phyloP scores from a whole-genome alignment of 2,888 invertebrate species.

The Acleris holmiana region DNA sequence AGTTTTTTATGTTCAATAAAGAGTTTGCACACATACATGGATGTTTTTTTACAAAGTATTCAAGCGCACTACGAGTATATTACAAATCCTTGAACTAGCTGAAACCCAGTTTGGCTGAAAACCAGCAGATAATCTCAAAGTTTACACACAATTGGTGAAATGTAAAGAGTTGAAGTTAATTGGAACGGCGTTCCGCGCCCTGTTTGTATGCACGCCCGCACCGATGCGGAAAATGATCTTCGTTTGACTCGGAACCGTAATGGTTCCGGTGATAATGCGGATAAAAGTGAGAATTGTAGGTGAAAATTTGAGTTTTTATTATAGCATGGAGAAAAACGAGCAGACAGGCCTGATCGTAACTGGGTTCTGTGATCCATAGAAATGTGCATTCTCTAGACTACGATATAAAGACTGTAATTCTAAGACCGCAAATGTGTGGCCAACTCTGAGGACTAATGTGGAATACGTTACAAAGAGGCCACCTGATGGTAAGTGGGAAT shows the following conservation, averaged over 20 bases:
- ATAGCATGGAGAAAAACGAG: background rate
- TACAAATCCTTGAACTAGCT: background rate
- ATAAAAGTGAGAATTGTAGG: constrained; percentile 3
- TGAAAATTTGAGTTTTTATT: constrained; percentile 1
- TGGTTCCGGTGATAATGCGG: constrained; percentile 49
- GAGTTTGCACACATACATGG: too few species aligned
- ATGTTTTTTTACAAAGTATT: too few species aligned
- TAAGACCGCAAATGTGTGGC: too few species aligned
- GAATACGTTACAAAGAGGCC: too few species aligned
- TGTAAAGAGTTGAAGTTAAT: constrained; percentile 55
- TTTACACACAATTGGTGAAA: constrained; percentile 52
- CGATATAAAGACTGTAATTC: too few species aligned
- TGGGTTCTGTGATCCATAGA: too few species aligned
- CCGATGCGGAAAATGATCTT: constrained; percentile 56
- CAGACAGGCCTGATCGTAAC: too few species aligned
- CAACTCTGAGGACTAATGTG: too few species aligned
- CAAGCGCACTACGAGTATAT: too few species aligned
- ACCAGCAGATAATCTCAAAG: constrained; percentile 54
- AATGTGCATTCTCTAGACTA: too few species aligned
- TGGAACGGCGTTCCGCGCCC: constrained; percentile 52
- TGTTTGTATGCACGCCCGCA: constrained; percentile 58
- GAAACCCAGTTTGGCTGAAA: constrained; percentile 46
- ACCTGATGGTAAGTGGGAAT: too few species aligned
- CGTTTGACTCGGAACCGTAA: constrained; percentile 54
- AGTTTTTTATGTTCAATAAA: too few species aligned